Percentiles rank a stretch among this genome's conserved stretches.
Evolutionary conservation across 2,888 invertebrate genomes (phyloP).

Genomic region (Tholera decimalis): DNA sequence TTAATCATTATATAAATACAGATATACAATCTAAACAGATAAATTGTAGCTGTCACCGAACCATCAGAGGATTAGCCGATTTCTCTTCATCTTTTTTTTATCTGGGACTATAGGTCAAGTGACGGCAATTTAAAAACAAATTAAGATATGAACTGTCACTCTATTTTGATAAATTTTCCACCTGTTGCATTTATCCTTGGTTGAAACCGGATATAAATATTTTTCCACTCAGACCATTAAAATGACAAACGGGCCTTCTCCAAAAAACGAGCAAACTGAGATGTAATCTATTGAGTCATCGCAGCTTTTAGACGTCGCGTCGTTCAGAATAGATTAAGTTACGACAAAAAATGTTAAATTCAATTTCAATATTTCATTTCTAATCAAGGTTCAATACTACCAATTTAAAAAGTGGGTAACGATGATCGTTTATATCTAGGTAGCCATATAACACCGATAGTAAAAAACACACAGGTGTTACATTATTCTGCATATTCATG

Average conservation of each 20-base stretch:
- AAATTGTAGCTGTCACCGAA: slow-evolving; percentile 8
- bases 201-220: slow-evolving; percentile 38
- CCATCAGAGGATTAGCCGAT: not conserved
- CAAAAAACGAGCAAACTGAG: slow-evolving; percentile 12
- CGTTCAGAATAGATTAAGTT: not conserved
- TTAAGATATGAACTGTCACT: slow-evolving; percentile 13
- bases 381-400: not conserved
- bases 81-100: slow-evolving; percentile 12
- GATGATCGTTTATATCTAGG: not conserved
- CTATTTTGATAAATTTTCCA: slow-evolving; percentile 21
- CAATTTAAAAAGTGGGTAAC: not conserved
- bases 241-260: slow-evolving; percentile 21
- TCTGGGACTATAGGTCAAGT: slow-evolving; percentile 6
- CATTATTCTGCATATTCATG: not conserved
- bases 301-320: slow-evolving; percentile 4
- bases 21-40: slow-evolving; percentile 15
- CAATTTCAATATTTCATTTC: not conserved
- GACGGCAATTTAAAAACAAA: slow-evolving; percentile 1
- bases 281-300: slow-evolving; percentile 15
- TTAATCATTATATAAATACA: not conserved
- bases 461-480: slow-evolving; percentile 4
- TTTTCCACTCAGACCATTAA: slow-evolving; percentile 12
- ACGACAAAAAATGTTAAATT: not conserved
- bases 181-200: slow-evolving; percentile 33
- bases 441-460: not conserved